These are phyloP conservation scores for Drosophila aff. DNA, from an alignment of 1,140 invertebrate species.

Conservation along the genomic window DNA sequence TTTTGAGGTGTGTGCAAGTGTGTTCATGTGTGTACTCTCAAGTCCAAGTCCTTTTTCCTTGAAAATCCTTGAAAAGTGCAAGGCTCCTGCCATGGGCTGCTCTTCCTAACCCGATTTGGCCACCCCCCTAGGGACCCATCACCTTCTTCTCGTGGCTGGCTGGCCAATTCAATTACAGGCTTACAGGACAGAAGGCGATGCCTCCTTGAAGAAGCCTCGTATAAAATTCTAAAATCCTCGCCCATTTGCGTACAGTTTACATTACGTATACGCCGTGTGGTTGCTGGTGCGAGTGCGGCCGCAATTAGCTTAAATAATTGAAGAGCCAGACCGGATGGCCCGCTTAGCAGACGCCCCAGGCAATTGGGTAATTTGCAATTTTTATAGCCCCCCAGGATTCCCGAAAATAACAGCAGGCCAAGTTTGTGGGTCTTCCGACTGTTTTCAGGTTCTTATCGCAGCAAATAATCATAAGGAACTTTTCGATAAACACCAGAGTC, in stretches of 20 bases:
- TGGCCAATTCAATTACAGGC: constrained; percentile 66
- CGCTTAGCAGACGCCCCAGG: constrained; percentile 39
- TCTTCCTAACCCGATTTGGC: constrained; percentile 17
- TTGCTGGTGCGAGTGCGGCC: constrained; percentile 21
- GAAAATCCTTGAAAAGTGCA: constrained; percentile 31
- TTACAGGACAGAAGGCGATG: constrained; percentile 29
- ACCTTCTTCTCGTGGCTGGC: constrained; percentile 25
- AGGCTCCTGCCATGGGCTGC: constrained; percentile 6
- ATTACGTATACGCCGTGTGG: constrained; percentile 57
- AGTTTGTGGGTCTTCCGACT: background rate
- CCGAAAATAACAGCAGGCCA: constrained; percentile 7
- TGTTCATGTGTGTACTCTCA: background rate
- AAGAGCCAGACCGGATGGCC: constrained; percentile 50
- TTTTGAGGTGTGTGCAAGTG: background rate
- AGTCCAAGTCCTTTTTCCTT: background rate
- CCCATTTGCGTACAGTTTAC: constrained; percentile 30
- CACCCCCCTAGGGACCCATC: constrained; percentile 24
- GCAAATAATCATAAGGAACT: constrained; percentile 21
- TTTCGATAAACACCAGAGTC: constrained; percentile 1
- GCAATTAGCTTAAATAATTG: constrained; percentile 68
- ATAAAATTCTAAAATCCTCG: constrained; percentile 39
- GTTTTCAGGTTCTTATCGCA: constrained; percentile 9
- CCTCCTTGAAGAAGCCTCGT: constrained; percentile 25
- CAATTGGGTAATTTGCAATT: constrained; percentile 49
- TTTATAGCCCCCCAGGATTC: constrained; percentile 32